Evolutionary conservation across 2,888 invertebrate genomes (phyloP).

Genomic region (Idaea biselata): DNA sequence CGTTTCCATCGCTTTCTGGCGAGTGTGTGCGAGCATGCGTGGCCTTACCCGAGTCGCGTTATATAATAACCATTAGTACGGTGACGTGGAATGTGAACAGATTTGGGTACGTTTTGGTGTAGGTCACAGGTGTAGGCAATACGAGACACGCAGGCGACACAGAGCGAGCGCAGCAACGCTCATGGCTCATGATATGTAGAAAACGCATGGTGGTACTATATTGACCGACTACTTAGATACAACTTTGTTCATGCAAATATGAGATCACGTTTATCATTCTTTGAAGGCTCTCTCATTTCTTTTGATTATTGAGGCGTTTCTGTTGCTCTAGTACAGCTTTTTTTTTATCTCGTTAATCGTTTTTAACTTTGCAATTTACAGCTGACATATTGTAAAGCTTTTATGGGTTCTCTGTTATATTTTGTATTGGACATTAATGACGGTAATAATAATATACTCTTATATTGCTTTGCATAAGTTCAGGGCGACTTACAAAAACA

Average conservation of each 20-base stretch:
- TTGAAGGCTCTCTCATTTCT: no score
- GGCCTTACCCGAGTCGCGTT: constrained; percentile 32
- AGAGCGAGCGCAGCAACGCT: constrained; percentile 31
- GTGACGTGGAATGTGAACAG: constrained; percentile 36
- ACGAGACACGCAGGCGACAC: constrained; percentile 71
- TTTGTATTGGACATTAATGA: constrained; percentile 3
- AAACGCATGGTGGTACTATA: constrained; percentile 46
- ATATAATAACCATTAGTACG: constrained; percentile 29
- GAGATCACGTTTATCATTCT: no score
- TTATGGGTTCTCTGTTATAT: constrained; percentile 10
- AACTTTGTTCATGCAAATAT: constrained; percentile 15
- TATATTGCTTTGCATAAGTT: constrained; percentile 17
- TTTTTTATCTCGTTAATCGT: background rate
- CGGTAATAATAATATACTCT: constrained; percentile 2
- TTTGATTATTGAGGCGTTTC: no score
- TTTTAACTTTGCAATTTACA: background rate
- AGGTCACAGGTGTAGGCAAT: constrained; percentile 60
- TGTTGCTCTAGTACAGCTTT: background rate
- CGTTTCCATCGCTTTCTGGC: constrained; percentile 46
- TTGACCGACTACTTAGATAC: constrained; percentile 18
- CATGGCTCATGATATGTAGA: constrained; percentile 45
- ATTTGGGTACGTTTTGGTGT: constrained; percentile 48
- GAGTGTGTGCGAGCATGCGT: constrained; percentile 14
- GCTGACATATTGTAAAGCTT: constrained; percentile 5
- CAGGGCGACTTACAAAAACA: constrained; percentile 38